Base-by-base conservation (phyloP, 1,140 invertebrate species). In the Lamellibrachia luymesi region DNA sequence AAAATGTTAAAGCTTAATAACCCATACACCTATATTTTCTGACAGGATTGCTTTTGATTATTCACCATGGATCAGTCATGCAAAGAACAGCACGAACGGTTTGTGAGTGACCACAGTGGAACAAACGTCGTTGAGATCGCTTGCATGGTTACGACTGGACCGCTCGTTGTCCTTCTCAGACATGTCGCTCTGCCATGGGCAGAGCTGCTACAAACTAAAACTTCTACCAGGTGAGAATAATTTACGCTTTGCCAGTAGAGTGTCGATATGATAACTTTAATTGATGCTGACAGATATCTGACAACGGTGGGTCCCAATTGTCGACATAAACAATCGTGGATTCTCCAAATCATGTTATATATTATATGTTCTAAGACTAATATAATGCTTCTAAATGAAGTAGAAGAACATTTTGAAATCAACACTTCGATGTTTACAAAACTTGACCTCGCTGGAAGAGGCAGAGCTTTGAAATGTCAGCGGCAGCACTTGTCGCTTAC, bases 71-170 rank as follows among this genome's bases (percentile, higher is more conserved):
- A 80, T 80, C 64, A 80, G 5, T 93, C 94, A 7, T 96, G 95
- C 91, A 96, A 96, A 93, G 50, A 94, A 92, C 90, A 94, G 92
- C 95, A 96, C 93, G 95, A 95, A 94, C 91, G 94, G 27, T 96
- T 96, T 94, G 94, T 96, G 7, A 94, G 94, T 95, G 49, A 94
- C 93, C 49, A 93, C 91, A 92, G 50, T 90, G 94, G 94, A 22
- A 49, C 93, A 49, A 51, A 27, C n/a, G 89, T 93, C 25, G 49
- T 80, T 17, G 93, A 93, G 50, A 90, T 93, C 91, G 90, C 93
- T 49, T 49, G 93, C 7, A 49, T 93, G 5, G 89, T 93, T 38
- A 92, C 56, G 50, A 92, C 56, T 2, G 91, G 93, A 8, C 93
- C 89, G 90, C 51, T 94, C 93, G 92, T 92, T 94, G 93, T 94